Conservation (phyloP, 1,140 invertebrate genomes). For the Lepidotrigona ventralis region DNA sequence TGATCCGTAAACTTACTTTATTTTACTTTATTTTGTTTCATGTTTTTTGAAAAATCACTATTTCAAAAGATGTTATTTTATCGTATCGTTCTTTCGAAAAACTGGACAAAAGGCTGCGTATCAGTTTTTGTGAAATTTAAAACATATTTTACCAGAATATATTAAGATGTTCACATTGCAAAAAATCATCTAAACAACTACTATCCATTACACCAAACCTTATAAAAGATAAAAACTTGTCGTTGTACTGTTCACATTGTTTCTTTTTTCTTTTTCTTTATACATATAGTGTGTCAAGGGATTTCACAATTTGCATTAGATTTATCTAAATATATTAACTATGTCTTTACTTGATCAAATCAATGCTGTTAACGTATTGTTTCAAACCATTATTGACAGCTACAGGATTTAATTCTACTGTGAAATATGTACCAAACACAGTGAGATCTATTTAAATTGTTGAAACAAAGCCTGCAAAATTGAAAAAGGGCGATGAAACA, state of each 20-base stretch:
- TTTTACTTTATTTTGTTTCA: conserved; percentile 22
- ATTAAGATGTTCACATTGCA: conserved; percentile 41
- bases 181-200: conserved; percentile 58
- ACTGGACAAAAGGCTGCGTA: conserved; percentile 8
- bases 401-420: conserved; percentile 30
- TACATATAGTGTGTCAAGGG: conserved; percentile 21
- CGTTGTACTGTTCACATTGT: conserved; percentile 62
- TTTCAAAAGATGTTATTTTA: not conserved
- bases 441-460: conserved; percentile 34
- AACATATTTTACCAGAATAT: conserved; percentile 37
- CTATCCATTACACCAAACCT: conserved; percentile 56
- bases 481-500: conserved; percentile 14
- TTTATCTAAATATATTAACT: conserved; percentile 32
- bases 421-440: conserved; percentile 46
- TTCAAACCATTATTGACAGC: conserved; percentile 6
- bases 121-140: not conserved
- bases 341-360: conserved; percentile 46
- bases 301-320: conserved; percentile 21
- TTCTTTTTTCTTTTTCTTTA: conserved; percentile 24
- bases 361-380: conserved; percentile 7
- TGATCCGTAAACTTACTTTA: not conserved
- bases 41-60: not conserved
- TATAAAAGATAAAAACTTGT: conserved; percentile 68
- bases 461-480: conserved; percentile 44
- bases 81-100: not conserved